Conservation (phyloP, 2,113 vertebrate species). For the Polypterus senegalus region DNA sequence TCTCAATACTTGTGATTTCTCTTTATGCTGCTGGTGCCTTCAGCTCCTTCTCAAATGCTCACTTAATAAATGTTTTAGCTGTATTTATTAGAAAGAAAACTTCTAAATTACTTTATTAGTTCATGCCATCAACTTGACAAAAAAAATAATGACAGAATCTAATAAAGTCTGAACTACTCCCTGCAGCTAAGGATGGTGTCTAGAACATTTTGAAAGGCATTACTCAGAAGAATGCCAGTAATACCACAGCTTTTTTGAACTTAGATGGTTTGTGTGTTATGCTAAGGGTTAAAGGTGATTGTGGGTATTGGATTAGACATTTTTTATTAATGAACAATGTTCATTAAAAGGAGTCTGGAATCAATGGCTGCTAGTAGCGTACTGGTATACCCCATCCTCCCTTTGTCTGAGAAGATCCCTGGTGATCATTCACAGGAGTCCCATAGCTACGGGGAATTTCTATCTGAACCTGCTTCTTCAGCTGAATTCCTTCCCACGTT, state of each 20-base stretch:
- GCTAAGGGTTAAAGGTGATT: constrained; percentile 37
- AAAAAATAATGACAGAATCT: no score
- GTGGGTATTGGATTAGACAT: constrained; percentile 28
- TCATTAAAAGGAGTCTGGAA: constrained; percentile 42
- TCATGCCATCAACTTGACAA: no score
- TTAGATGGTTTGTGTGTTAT: constrained; percentile 8
- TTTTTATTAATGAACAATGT: constrained; percentile 46
- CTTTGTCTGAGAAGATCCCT: constrained; percentile 52
- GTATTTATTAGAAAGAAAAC: no score
- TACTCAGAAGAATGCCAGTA: no score
- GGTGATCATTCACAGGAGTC: constrained; percentile 54
- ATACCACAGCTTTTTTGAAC: background rate
- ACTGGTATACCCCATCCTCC: constrained; percentile 43
- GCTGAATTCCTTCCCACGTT: constrained; percentile 57
- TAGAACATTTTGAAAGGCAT: no score
- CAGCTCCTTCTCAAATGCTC: no score
- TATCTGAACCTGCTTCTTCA: constrained; percentile 48
- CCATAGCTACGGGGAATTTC: constrained; percentile 54
- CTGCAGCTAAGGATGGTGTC: no score
- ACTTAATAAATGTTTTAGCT: no score
- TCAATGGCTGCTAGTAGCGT: constrained; percentile 35
- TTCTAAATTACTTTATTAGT: no score
- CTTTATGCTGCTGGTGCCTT: no score
- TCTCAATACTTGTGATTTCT: no score
- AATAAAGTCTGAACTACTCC: no score